Base-by-base conservation (phyloP, 2,797 vertebrate genomes). In the Streptopelia turtur region DNA sequence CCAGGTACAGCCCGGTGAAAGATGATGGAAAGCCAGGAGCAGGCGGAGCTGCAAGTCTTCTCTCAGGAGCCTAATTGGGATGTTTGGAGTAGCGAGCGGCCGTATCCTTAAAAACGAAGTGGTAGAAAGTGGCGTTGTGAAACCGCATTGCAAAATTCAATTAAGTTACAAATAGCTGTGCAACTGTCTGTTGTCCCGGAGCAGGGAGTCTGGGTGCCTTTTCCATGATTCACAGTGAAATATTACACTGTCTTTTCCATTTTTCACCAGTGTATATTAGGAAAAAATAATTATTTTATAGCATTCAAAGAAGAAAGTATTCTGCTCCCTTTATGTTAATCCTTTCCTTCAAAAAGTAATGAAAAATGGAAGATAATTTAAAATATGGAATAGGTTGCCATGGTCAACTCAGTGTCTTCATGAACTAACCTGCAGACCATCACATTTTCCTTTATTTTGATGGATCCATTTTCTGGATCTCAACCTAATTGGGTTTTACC, bases 111-210 rank as follows among this genome's bases (percentile, higher is more conserved):
- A 72, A 91, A 57, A 50, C 2, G 1, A 64, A 81, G 52, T 2
- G 2, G 47, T 35, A 61, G 90, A 94, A 89, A 88, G 63, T 6
- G 45, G 69, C 18, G 0, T 89, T 92, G 78, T 87, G 93, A 91
- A 96, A 93, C 33, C 1, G 24, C 70, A 6, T 92, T 91, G 87
- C 83, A 94, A 93, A 83, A 94, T 57, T 74, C 75, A 50, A 3
- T 74, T 14, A 33, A 74, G 83, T 14, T 68, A 60, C 78, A 87
- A 65, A n/a, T 7, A n/a, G 79, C 91, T 41, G 16, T 0, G 2
- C 61, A 90, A 27, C 14, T 8, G 21, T 12, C 55, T 35, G 81
- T 6, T 65, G 72, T 70, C 55, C 28, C 66, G 57, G 72, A 55
- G 52, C 55, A 23, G 30, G 43, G 74, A 89, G 64, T 3, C 74